phyloP scores from a whole-genome alignment of 2,797 vertebrate species.

The Sphenopsis melanotis region DNA sequence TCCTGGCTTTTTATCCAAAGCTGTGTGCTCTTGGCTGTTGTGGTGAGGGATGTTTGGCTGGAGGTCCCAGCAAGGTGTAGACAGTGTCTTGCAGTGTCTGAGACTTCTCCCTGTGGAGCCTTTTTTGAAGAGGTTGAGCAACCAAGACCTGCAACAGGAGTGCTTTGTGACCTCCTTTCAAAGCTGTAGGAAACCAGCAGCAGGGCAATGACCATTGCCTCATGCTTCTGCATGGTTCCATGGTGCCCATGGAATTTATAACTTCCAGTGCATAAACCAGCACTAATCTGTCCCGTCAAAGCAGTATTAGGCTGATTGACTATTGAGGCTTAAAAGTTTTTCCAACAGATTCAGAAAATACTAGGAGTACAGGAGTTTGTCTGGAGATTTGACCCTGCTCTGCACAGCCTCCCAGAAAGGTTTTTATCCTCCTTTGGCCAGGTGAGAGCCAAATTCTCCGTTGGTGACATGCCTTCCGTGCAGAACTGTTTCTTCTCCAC shows the following conservation, averaged over 20 bases:
- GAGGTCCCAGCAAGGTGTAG: not conserved
- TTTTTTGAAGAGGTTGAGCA: not conserved
- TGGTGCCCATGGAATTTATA: not conserved
- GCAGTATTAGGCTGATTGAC: not conserved
- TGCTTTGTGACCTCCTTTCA: not conserved
- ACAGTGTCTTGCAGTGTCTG: not conserved
- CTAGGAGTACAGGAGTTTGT: not conserved
- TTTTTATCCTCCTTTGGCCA: not conserved
- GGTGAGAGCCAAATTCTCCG: not conserved
- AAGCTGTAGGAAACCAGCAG: not conserved
- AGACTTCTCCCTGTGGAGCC: not conserved
- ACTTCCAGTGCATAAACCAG: not conserved
- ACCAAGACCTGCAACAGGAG: not conserved
- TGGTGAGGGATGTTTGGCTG: not conserved
- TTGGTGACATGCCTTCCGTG: not conserved
- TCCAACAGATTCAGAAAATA: not conserved
- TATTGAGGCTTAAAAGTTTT: not conserved
- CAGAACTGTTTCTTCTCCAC: not conserved
- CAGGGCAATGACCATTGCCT: not conserved
- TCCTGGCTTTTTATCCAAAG: fast-evolving
- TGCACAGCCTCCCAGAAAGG: not conserved
- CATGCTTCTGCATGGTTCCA: fast-evolving
- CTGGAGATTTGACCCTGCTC: not conserved
- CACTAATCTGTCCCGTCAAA: not conserved
- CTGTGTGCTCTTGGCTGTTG: not conserved